Evolutionary conservation across 92 coral and sea anemone species (phyloP).

Genomic region (Palythoa grandiflora): DNA sequence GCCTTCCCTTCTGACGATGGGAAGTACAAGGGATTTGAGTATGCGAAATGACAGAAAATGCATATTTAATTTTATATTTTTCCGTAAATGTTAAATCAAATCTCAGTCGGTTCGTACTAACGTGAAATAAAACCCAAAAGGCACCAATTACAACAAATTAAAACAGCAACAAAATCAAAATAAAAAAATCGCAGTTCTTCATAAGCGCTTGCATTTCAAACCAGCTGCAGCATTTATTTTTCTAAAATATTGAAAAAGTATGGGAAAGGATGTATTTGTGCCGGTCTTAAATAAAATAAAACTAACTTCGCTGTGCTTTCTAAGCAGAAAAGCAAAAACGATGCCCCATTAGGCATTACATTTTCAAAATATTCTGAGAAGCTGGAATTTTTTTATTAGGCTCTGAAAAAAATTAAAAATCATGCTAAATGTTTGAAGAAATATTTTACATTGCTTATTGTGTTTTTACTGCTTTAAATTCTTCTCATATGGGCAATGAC

Average conservation of each 20-base stretch:
- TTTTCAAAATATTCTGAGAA: not conserved
- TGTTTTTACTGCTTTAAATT: not conserved
- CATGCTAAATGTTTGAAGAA: not conserved
- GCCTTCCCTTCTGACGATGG: slow-evolving; percentile 4
- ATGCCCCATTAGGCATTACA: not conserved
- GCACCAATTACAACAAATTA: not conserved
- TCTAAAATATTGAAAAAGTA: not conserved
- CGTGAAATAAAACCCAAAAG: not conserved
- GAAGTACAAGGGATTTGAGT: slow-evolving; percentile 23
- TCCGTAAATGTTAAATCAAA: not conserved
- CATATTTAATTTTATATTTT: not conserved
- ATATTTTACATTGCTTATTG: not conserved
- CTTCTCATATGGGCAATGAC: not conserved
- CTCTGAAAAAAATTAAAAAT: no score
- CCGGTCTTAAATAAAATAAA: no score
- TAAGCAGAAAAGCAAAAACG: not conserved
- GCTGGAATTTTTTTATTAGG: not conserved
- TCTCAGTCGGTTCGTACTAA: not conserved
- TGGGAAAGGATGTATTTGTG: not conserved
- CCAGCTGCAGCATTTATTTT: slow-evolving; percentile 1
- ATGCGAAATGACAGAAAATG: not conserved
- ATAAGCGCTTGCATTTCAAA: not conserved
- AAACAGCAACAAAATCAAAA: not conserved
- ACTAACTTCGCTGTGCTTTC: not conserved
- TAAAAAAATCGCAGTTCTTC: not conserved